A percentile compares a stretch with the other conserved stretches of the same genome.
phyloP scores from a whole-genome alignment of 1,140 invertebrate species.

The Laupala kohalensis region DNA sequence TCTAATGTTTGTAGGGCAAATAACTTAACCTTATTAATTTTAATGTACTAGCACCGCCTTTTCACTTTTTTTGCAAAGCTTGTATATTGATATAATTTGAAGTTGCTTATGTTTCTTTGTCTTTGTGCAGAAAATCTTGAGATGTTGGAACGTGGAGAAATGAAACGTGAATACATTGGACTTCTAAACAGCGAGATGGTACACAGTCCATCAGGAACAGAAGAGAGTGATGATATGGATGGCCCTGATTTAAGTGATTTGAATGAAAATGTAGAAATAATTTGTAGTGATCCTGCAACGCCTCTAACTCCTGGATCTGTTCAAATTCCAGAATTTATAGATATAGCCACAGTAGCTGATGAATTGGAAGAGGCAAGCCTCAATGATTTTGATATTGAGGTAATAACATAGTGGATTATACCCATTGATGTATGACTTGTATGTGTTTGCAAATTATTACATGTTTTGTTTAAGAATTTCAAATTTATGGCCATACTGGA shows the following conservation, averaged over 20 bases:
- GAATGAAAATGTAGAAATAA: slow-evolving; percentile 22
- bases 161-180: slow-evolving; percentile 47
- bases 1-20: background rate
- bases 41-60: background rate
- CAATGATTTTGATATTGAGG: slow-evolving; percentile 25
- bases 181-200: slow-evolving; percentile 31
- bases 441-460: no score
- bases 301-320: slow-evolving; percentile 15
- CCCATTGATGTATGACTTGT: no score
- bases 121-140: slow-evolving; percentile 53
- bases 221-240: slow-evolving; percentile 25
- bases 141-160: slow-evolving; percentile 65
- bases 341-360: slow-evolving; percentile 26
- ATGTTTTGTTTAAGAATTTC: background rate
- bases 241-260: slow-evolving; percentile 28
- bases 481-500: background rate
- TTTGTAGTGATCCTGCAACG: slow-evolving; percentile 29
- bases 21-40: background rate
- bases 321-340: slow-evolving; percentile 24
- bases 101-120: background rate
- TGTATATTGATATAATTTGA: background rate
- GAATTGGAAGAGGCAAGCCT: slow-evolving; percentile 15
- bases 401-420: no score
- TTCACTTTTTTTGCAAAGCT: background rate
- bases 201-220: slow-evolving; percentile 34